Percentiles rank a stretch among this genome's conserved stretches.
These are phyloP conservation scores for Dicranocentrus wangi DNA, from an alignment of 2,888 invertebrate species.

Conservation along the genomic window DNA sequence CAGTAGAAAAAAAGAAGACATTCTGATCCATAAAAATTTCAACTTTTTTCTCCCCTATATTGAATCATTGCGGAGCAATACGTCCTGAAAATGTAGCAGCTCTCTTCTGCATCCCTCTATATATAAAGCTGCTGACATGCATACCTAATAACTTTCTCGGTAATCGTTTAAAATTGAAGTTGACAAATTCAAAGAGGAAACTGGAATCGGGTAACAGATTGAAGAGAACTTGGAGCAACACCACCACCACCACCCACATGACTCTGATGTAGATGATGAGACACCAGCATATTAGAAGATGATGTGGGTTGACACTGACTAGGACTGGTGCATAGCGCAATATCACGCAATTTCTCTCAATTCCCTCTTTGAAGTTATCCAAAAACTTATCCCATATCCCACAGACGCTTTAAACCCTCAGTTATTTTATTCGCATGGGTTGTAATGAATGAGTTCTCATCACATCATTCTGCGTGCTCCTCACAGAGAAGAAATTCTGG, in stretches of 20 bases:
- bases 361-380: conserved; percentile 51
- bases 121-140: no score
- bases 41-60: no score
- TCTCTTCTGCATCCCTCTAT: no score
- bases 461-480: conserved; percentile 37
- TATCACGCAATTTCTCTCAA: conserved; percentile 12
- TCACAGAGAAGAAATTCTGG: conserved; percentile 1
- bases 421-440: conserved; percentile 50
- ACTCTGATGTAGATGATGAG: conserved; percentile 17
- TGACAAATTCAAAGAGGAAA: conserved; percentile 29
- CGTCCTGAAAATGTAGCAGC: no score
- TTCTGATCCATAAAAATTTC: not conserved
- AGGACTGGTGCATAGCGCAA: conserved; percentile 24
- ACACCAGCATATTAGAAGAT: conserved; percentile 32
- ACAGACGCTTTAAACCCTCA: conserved; percentile 6
- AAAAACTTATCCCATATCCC: conserved; percentile 33
- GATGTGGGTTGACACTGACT: conserved; percentile 44
- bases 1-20: not conserved
- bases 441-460: conserved; percentile 56
- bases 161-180: conserved; percentile 49
- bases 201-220: conserved; percentile 21
- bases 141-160: no score
- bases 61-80: no score
- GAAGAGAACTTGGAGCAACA: conserved; percentile 1
- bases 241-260: no score